Percentiles rank a stretch among this genome's conserved stretches.
Conservation (phyloP, 1,140 invertebrate genomes). For the Atopsyche davidsoni region DNA sequence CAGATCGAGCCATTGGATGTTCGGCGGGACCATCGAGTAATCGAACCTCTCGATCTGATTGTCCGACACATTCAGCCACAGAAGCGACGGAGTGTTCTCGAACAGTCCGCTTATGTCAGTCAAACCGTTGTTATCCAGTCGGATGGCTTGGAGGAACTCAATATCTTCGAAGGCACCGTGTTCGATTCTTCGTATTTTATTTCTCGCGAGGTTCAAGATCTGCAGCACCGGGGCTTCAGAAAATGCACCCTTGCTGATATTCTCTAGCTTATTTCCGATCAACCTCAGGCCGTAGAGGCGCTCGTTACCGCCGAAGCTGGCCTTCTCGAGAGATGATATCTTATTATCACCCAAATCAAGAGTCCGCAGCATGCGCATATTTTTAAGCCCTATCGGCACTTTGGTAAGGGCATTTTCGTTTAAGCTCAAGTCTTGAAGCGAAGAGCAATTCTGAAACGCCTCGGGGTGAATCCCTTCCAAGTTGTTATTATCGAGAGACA, state of each 20-base stretch:
- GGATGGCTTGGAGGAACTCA: constrained; percentile 73
- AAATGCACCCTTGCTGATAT: constrained; percentile 76
- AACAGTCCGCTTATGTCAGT: constrained; percentile 81
- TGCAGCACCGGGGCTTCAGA: constrained; percentile 74
- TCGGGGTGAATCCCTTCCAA: constrained; percentile 70
- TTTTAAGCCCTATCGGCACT: constrained; percentile 70
- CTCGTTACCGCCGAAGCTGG: constrained; percentile 74
- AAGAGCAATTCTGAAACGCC: constrained; percentile 75
- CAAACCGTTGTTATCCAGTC: constrained; percentile 79
- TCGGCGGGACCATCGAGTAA: constrained; percentile 74
- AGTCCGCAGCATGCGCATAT: constrained; percentile 67
- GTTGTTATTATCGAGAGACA: constrained; percentile 75
- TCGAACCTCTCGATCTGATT: constrained; percentile 88
- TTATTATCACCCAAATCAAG: constrained; percentile 81
- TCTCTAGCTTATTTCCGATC: constrained; percentile 83
- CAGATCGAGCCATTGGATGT: constrained; percentile 83
- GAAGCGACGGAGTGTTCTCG: constrained; percentile 69
- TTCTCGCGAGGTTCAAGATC: constrained; percentile 83
- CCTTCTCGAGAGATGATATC: constrained; percentile 68
- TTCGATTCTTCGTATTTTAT: constrained; percentile 74
- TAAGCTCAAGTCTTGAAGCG: constrained; percentile 78
- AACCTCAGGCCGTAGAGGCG: constrained; percentile 74
- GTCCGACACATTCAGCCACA: constrained; percentile 88
- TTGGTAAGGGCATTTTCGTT: constrained; percentile 75
- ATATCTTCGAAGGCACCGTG: constrained; percentile 76